Percentiles rank a stretch among this genome's conserved stretches.
Conservation (phyloP, 1,140 invertebrate genomes). For the Drosophila yakuba region DNA sequence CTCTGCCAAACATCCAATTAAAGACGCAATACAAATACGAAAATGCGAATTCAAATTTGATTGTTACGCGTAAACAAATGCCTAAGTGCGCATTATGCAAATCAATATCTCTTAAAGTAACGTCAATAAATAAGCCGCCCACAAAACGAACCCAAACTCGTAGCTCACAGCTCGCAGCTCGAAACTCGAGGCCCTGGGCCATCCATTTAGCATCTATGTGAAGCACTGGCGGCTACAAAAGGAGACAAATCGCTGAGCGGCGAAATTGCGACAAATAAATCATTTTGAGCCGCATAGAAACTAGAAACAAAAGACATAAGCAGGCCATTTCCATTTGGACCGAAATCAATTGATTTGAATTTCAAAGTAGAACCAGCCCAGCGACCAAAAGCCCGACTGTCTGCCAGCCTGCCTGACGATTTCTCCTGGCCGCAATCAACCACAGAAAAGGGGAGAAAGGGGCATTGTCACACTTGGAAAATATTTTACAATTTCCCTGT, state of each 20-base stretch:
- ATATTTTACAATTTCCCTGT: background rate
- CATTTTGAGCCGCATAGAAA: conserved; percentile 75
- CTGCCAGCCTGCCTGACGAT: conserved; percentile 9
- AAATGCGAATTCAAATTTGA: conserved; percentile 82
- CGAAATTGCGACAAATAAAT: conserved; percentile 82
- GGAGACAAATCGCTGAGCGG: conserved; percentile 76
- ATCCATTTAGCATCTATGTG: conserved; percentile 25
- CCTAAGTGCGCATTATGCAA: conserved; percentile 83
- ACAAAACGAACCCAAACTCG: conserved; percentile 2
- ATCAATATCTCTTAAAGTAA: conserved; percentile 81
- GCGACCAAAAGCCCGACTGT: conserved; percentile 11
- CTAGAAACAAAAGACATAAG: conserved; percentile 80
- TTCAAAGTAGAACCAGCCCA: conserved; percentile 58
- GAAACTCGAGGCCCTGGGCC: background rate
- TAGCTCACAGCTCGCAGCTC: background rate
- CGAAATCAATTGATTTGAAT: conserved; percentile 83
- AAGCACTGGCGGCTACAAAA: conserved; percentile 14
- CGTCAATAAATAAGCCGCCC: conserved; percentile 74
- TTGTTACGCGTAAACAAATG: conserved; percentile 83
- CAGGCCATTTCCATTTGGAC: conserved; percentile 79
- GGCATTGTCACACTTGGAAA: conserved; percentile 13
- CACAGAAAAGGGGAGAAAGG: conserved; percentile 35
- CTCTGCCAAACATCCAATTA: conserved; percentile 74
- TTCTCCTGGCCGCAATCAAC: conserved; percentile 54
- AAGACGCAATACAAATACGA: conserved; percentile 73